Evolutionary conservation across 2,113 vertebrate genomes (phyloP), one percentile per base, ranked within the genome.

Genomic region (Anhinga rufa): DNA sequence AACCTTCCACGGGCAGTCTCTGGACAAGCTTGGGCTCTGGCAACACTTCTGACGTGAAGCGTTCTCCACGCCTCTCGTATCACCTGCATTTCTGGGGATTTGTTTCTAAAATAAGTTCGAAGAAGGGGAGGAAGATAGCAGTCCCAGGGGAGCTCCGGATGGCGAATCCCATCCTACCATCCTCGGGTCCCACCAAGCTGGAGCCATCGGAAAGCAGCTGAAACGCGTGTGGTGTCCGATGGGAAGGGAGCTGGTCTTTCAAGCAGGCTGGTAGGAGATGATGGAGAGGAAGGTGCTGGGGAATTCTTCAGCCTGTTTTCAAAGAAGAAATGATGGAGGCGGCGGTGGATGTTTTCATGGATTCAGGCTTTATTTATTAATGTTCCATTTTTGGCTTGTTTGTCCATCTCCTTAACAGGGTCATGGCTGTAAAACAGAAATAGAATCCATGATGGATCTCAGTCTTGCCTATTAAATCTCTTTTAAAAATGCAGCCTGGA

Each of bases 401-500:
- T 92, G 94, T 87, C 94, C 78, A 65, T 76, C 91, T 87, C 89
- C 62, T 82, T 87, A 87, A 82, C 54, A 58, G 85, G 94, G 95
- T 92, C 92, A 65, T 1, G 89, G 84, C 90, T 85, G 71, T 87
- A 60, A 85, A 94, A 68, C 84, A 65, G 42, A 85, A 95, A 92
- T 79, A 95, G 92, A 62, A 81, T 74, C 88, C 32, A 1, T 16
- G 3, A 51, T 61, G 82, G 95, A 90, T 36, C 88, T 70, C 77
- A 34, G 5, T 22, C 70, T 80, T 28, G 18, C 75, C 83, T 18
- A 1, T 70, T 51, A 91, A 96, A 88, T 51, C 57, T 42, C 71
- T 46, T 26, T 36, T 10, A 29, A 76, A 80, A 88, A 58, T 12
- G 18, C 74, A 14, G 66, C 14, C 82, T 62, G 62, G 68, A 24